Conservation (phyloP, 1,140 invertebrate genomes). For the Trialeurodes vaporariorum region DNA sequence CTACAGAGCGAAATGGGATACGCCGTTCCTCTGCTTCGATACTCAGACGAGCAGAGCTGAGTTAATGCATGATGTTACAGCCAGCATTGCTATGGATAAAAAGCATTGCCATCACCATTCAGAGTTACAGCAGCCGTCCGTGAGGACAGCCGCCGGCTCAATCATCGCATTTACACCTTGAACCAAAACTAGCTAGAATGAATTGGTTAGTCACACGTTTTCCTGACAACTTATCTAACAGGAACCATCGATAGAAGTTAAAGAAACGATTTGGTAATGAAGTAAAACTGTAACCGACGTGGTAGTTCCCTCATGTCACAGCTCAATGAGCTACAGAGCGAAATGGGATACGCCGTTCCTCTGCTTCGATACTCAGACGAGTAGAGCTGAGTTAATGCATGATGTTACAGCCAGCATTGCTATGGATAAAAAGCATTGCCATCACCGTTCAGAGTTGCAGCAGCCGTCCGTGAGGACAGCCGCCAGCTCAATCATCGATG, state of each 20-base stretch:
- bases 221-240: no score
- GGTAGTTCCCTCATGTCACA: slow-evolving; percentile 53
- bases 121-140: neutral
- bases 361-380: slow-evolving; percentile 30
- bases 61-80: slow-evolving; percentile 45
- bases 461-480: slow-evolving; percentile 1
- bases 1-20: slow-evolving; percentile 57
- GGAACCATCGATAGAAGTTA: no score
- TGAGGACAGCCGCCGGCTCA: neutral
- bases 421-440: slow-evolving; percentile 12
- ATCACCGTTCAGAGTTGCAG: neutral
- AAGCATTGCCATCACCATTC: neutral
- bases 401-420: slow-evolving; percentile 38
- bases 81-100: slow-evolving; percentile 19
- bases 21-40: slow-evolving; percentile 42
- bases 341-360: slow-evolving; percentile 54
- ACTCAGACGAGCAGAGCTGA: slow-evolving; percentile 32
- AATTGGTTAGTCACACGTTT: no score
- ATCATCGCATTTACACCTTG: no score
- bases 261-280: no score
- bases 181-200: no score
- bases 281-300: slow-evolving; percentile 41
- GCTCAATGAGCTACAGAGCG: slow-evolving; percentile 51
- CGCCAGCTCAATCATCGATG: neutral
- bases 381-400: slow-evolving; percentile 40